These are phyloP conservation scores for Melitaea cinxia DNA, from an alignment of 1,140 invertebrate genomes.

Conservation along the genomic window DNA sequence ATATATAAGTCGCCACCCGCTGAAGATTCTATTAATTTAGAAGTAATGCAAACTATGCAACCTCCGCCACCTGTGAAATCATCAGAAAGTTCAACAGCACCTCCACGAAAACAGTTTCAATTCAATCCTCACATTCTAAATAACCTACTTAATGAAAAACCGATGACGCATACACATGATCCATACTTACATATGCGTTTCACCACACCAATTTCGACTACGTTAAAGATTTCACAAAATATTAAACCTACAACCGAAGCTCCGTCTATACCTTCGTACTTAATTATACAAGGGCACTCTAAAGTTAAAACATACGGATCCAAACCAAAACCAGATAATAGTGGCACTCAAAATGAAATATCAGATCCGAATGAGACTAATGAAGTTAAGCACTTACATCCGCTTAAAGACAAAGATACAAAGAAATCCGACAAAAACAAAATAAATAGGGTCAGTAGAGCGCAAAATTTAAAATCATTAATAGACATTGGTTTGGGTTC, in stretches of 20 bases:
- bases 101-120: constrained; percentile 58
- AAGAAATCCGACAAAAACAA: constrained; percentile 51
- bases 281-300: constrained; percentile 91
- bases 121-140: constrained; percentile 58
- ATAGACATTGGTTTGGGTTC: constrained; percentile 67
- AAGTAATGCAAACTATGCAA: constrained; percentile 79
- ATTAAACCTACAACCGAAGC: constrained; percentile 85
- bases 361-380: constrained; percentile 78
- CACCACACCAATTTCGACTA: constrained; percentile 67
- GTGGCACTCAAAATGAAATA: constrained; percentile 56
- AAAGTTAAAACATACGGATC: constrained; percentile 91
- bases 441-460: constrained; percentile 46
- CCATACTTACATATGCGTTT: constrained; percentile 72
- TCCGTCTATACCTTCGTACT: constrained; percentile 85
- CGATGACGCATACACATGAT: constrained; percentile 57
- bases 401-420: constrained; percentile 65
- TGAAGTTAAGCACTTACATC: constrained; percentile 83
- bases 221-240: constrained; percentile 81
- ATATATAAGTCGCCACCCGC: constrained; percentile 56
- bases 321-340: constrained; percentile 57
- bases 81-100: constrained; percentile 56
- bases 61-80: constrained; percentile 65
- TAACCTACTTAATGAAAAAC: constrained; percentile 62
- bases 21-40: constrained; percentile 52
- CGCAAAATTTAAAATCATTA: constrained; percentile 65